phyloP scores from a whole-genome alignment of 2,113 vertebrate species.

The Aegypius monachus region DNA sequence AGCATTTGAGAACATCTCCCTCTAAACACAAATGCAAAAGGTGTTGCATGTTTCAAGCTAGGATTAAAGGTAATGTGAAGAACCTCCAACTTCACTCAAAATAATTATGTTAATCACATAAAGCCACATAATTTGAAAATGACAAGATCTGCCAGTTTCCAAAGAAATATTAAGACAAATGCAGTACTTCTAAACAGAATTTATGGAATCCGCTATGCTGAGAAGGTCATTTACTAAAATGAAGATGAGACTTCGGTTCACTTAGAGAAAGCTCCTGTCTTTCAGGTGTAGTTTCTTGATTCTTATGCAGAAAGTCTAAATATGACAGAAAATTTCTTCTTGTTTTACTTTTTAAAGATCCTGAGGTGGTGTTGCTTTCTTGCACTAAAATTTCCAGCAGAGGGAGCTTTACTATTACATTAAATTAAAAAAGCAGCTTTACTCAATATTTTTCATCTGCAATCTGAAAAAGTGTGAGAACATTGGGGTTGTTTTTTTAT shows the following conservation, averaged over 20 bases:
- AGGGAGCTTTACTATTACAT: constrained; percentile 39
- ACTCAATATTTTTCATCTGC: neutral
- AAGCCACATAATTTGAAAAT: neutral
- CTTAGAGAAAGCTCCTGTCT: neutral
- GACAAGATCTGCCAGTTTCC: neutral
- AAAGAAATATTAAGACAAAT: neutral
- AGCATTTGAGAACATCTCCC: neutral
- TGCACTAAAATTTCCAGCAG: constrained; percentile 23
- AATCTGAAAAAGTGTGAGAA: neutral
- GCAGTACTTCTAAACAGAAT: neutral
- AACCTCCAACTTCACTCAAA: neutral
- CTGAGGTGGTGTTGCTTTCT: neutral
- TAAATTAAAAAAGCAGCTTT: neutral
- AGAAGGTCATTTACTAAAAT: neutral
- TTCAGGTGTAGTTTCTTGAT: neutral
- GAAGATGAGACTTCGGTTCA: neutral
- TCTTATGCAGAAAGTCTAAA: neutral
- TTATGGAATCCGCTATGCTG: neutral
- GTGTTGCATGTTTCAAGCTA: neutral
- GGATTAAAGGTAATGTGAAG: neutral
- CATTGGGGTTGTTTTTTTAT: accelerated
- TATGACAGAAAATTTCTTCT: neutral
- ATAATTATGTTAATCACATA: neutral
- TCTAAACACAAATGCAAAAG: neutral
- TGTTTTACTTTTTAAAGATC: neutral